Percentiles rank a stretch among this genome's conserved stretches.
Evolutionary conservation across 1,140 invertebrate species (phyloP).

Genomic region (Megalopta genalis): DNA sequence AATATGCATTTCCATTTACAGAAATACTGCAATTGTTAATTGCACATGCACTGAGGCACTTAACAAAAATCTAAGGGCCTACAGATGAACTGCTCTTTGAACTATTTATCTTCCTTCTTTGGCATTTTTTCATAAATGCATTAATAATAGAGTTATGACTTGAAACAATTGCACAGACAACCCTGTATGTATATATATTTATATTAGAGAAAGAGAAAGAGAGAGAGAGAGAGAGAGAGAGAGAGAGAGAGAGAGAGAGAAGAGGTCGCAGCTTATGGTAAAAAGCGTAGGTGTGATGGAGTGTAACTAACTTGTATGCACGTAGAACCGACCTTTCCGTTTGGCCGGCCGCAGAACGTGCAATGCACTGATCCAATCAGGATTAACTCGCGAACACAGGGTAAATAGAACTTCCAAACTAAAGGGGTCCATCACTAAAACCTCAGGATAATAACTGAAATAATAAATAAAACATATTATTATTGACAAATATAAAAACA

Average conservation of each 20-base stretch:
- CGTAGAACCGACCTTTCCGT: slow-evolving; percentile 85
- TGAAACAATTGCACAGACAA: slow-evolving; percentile 3
- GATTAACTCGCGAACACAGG: slow-evolving; percentile 96
- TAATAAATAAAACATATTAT: slow-evolving; percentile 19
- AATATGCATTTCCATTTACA: too few relatives aligned
- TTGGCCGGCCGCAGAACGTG: slow-evolving; percentile 94
- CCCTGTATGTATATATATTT: slow-evolving; percentile 59
- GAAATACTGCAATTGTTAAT: too few relatives aligned
- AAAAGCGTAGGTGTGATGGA: slow-evolving; percentile 79
- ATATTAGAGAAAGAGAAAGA: slow-evolving; percentile 46
- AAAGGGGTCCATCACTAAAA: slow-evolving; percentile 97
- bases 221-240: slow-evolving; percentile 44
- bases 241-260: slow-evolving; percentile 59
- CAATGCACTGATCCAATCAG: slow-evolving; percentile 98
- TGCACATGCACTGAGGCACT: too few relatives aligned
- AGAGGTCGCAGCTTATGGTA: slow-evolving; percentile 60
- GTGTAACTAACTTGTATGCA: slow-evolving; percentile 81
- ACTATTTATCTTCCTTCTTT: too few relatives aligned
- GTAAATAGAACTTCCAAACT: slow-evolving; percentile 95
- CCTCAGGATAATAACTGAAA: slow-evolving; percentile 96
- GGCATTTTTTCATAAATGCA: too few relatives aligned
- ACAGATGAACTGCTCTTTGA: too few relatives aligned
- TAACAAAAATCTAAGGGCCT: too few relatives aligned
- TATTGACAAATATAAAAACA: not conserved
- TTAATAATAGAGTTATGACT: too few relatives aligned